These are phyloP conservation scores for Microcebus lehilahytsara DNA, from an alignment of 2,113 vertebrate genomes.

Conservation along the genomic window DNA sequence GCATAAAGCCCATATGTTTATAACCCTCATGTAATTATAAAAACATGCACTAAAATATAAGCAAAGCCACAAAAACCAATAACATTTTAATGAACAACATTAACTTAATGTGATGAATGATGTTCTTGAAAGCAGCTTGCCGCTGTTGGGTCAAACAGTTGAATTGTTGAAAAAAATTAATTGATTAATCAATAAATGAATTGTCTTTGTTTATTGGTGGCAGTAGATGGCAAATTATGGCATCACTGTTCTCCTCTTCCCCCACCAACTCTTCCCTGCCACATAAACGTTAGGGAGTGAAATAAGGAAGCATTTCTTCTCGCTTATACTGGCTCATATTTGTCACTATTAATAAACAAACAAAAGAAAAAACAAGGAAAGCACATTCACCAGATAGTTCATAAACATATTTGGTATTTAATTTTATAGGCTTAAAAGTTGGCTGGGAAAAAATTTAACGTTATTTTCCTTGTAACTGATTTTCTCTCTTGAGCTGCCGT, in stretches of 20 bases:
- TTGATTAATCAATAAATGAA: not conserved
- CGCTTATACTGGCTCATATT: not conserved
- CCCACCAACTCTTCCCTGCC: not conserved
- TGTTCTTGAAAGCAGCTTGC: conserved; percentile 37
- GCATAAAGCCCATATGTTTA: not conserved
- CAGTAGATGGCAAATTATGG: not conserved
- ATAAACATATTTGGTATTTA: not conserved
- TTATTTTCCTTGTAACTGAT: not conserved
- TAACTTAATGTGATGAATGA: conserved; percentile 5
- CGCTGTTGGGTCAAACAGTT: not conserved
- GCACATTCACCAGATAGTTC: no score
- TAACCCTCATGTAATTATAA: not conserved
- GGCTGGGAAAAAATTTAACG: not conserved
- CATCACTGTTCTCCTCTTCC: not conserved
- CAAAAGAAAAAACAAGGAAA: no score
- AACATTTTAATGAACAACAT: conserved; percentile 21
- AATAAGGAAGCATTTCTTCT: not conserved
- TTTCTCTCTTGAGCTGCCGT: not conserved
- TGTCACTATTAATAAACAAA: not conserved
- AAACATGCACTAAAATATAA: not conserved
- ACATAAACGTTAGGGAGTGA: not conserved
- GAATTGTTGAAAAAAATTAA: conserved; percentile 12
- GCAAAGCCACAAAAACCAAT: not conserved
- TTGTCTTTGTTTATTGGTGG: not conserved
- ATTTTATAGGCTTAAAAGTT: not conserved